Percentiles rank a stretch among this genome's conserved stretches.
These are phyloP conservation scores for Leucozona laternaria DNA, from an alignment of 2,888 invertebrate species.

Conservation along the genomic window DNA sequence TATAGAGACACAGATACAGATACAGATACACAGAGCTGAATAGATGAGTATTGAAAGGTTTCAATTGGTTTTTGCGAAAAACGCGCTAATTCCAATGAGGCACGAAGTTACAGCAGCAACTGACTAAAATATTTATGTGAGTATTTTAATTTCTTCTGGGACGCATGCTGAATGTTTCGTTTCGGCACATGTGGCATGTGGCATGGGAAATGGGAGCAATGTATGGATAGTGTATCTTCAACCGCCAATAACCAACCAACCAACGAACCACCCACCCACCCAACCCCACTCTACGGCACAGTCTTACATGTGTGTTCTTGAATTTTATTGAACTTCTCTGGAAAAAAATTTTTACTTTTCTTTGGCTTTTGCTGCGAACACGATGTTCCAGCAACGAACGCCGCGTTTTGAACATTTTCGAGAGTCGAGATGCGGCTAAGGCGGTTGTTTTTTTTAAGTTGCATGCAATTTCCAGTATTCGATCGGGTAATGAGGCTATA, in stretches of 20 bases:
- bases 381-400: background rate
- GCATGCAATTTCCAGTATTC: constrained; percentile 31
- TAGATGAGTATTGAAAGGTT: constrained; percentile 70
- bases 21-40: background rate
- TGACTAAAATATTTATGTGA: constrained; percentile 64
- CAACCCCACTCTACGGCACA: constrained; percentile 9
- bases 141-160: constrained; percentile 57
- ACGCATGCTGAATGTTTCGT: constrained; percentile 38
- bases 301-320: constrained; percentile 36
- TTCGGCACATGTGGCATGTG: constrained; percentile 52
- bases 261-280: background rate
- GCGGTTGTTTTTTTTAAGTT: constrained; percentile 14
- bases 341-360: constrained; percentile 26
- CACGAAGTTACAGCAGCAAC: constrained; percentile 51
- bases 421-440: background rate
- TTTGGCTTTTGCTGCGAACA: constrained; percentile 29
- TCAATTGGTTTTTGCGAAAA: constrained; percentile 52
- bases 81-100: constrained; percentile 67
- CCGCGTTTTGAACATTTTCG: constrained; percentile 20
- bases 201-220: constrained; percentile 10
- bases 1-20: background rate
- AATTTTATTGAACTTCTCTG: constrained; percentile 60
- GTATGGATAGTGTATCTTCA: constrained; percentile 21
- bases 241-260: background rate
- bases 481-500: constrained; percentile 42